phyloP scores from a whole-genome alignment of 2,797 vertebrate species.

The Neosilurus mollespiculum region DNA sequence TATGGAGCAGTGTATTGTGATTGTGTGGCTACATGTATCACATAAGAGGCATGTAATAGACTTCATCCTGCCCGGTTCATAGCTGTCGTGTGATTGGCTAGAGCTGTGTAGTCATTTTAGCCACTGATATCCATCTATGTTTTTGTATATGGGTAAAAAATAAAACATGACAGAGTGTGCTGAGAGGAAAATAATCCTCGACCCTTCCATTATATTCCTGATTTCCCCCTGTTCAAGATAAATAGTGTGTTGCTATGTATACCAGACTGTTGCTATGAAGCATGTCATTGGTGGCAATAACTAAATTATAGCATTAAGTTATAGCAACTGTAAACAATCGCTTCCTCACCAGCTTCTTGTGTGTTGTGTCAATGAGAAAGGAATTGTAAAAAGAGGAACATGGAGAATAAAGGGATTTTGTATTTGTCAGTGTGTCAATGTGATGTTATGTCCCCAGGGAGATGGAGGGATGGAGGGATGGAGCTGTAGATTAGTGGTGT shows the following conservation, averaged over 20 bases:
- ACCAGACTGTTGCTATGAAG: too few species aligned
- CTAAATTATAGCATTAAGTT: background rate
- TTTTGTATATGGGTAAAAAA: background rate
- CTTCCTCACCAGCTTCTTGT: background rate
- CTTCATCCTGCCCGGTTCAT: background rate
- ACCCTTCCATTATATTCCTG: background rate
- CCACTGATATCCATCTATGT: background rate
- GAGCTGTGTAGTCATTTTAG: background rate
- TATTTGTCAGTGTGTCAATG: background rate
- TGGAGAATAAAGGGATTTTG: background rate
- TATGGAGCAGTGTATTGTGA: background rate
- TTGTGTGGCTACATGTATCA: background rate
- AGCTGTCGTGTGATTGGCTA: background rate
- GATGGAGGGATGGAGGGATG: background rate
- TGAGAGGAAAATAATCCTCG: background rate
- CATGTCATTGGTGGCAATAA: too few species aligned
- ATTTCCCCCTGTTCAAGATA: background rate
- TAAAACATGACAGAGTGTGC: background rate
- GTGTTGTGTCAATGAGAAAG: background rate
- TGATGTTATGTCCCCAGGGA: background rate
- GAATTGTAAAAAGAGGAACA: too few species aligned
- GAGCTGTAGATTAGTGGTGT: background rate
- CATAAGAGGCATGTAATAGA: background rate
- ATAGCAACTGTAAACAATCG: background rate
- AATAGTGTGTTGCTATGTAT: too few species aligned